These are phyloP conservation scores for Protobothrops flavoviridis DNA, from an alignment of 2,113 vertebrate genomes.

Conservation along the genomic window DNA sequence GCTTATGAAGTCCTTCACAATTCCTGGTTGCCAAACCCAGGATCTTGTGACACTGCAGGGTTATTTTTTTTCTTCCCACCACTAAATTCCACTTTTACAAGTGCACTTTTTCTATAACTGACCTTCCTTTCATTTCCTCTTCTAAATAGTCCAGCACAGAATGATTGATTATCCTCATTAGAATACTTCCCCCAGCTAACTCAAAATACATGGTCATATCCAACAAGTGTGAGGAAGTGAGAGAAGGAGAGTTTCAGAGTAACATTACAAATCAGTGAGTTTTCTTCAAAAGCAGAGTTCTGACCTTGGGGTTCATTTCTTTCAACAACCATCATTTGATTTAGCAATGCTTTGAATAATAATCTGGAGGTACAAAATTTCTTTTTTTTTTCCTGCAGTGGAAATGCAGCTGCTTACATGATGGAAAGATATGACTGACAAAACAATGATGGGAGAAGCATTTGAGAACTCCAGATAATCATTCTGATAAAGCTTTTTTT, in stretches of 20 bases:
- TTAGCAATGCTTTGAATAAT: conserved; percentile 5
- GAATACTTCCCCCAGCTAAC: conserved; percentile 45
- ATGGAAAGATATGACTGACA: neutral
- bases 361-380: neutral
- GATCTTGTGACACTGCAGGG: conserved; percentile 34
- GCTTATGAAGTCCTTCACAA: conserved; percentile 20
- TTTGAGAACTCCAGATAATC: conserved; percentile 28
- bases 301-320: neutral
- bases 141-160: conserved; percentile 42
- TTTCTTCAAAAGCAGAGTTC: conserved; percentile 35
- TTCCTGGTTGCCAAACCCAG: conserved; percentile 49
- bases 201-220: conserved; percentile 41
- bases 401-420: neutral
- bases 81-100: conserved; percentile 48
- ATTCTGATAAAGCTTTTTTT: neutral
- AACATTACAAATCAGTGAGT: conserved; percentile 39
- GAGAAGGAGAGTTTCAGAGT: conserved; percentile 7
- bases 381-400: neutral
- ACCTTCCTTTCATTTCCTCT: conserved; percentile 47
- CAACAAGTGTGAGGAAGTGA: conserved; percentile 17
- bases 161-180: conserved; percentile 60
- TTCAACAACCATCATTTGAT: neutral
- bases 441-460: neutral
- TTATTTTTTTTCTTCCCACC: conserved; percentile 59
- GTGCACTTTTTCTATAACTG: conserved; percentile 45